Evolutionary conservation across 1,140 invertebrate species (phyloP).

Genomic region (Heliconius melpomene): DNA sequence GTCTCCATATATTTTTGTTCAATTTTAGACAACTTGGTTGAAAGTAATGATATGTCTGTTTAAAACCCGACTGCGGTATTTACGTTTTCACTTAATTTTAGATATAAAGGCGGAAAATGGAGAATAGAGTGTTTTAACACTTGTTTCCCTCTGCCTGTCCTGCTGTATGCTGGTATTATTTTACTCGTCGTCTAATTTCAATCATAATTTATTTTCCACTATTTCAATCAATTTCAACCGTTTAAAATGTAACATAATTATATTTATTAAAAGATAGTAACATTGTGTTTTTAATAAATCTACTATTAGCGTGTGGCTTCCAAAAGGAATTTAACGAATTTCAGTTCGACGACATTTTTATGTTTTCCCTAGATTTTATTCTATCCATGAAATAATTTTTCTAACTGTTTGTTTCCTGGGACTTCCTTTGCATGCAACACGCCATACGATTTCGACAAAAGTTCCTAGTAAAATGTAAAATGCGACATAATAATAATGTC

Average conservation of each 20-base stretch:
- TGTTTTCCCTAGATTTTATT: constrained; percentile 42
- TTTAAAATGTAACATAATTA: neutral
- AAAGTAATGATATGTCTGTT: too few relatives aligned
- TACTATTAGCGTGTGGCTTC: constrained; percentile 26
- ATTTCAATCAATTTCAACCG: too few relatives aligned
- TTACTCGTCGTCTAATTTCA: too few relatives aligned
- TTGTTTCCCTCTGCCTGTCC: too few relatives aligned
- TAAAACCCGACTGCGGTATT: too few relatives aligned
- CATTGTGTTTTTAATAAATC: neutral
- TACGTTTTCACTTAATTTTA: neutral
- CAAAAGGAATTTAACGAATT: constrained; percentile 28
- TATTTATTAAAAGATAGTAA: neutral
- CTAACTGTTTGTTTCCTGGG: constrained; percentile 39
- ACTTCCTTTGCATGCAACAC: constrained; percentile 47
- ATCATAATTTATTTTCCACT: too few relatives aligned
- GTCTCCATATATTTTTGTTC: neutral
- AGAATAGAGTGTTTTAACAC: too few relatives aligned
- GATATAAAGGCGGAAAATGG: neutral
- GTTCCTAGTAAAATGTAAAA: constrained; percentile 43
- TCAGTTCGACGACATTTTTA: constrained; percentile 43
- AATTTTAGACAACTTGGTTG: neutral
- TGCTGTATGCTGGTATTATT: too few relatives aligned
- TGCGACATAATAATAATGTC: constrained; percentile 42
- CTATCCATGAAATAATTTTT: constrained; percentile 44
- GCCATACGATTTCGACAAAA: constrained; percentile 35